Conservation (phyloP, 53 echinoderm and acorn worm genomes). For the Echinarachnius parma region DNA sequence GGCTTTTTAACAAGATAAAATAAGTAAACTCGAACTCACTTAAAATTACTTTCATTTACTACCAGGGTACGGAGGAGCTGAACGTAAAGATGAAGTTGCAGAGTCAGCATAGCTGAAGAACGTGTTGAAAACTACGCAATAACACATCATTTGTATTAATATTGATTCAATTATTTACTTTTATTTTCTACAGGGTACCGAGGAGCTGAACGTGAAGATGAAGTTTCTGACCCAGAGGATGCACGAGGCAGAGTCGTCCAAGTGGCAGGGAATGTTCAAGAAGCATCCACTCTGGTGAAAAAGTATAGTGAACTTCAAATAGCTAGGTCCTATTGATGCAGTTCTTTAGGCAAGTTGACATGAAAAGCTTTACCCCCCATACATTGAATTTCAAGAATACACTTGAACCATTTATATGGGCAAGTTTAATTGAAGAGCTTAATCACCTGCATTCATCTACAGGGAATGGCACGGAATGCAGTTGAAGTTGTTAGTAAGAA, state of each 20-base stretch:
- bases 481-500: too few species aligned
- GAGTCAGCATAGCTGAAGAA: too few species aligned
- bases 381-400: too few species aligned
- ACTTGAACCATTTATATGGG: too few species aligned
- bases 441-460: too few species aligned
- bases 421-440: too few species aligned
- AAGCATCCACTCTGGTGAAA: slow-evolving; percentile 92
- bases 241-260: slow-evolving; percentile 77
- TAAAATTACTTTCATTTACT: not conserved
- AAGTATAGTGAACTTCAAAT: not conserved
- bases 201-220: slow-evolving; percentile 90
- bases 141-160: not conserved
- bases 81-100: slow-evolving; percentile 90
- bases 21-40: too few species aligned
- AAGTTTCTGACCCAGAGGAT: slow-evolving; percentile 82
- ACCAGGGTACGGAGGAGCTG: slow-evolving; percentile 86
- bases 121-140: too few species aligned
- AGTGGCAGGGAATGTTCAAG: slow-evolving; percentile 99
- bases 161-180: not conserved
- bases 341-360: not conserved
- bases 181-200: slow-evolving; percentile 65
- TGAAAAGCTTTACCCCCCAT: too few species aligned
- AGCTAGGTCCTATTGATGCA: not conserved
- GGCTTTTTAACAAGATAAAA: too few species aligned
- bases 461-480: too few species aligned